Percentiles rank a stretch among this genome's conserved stretches.
Evolutionary conservation across 1,140 invertebrate species (phyloP).

Genomic region (Sminthurinus signatus): DNA sequence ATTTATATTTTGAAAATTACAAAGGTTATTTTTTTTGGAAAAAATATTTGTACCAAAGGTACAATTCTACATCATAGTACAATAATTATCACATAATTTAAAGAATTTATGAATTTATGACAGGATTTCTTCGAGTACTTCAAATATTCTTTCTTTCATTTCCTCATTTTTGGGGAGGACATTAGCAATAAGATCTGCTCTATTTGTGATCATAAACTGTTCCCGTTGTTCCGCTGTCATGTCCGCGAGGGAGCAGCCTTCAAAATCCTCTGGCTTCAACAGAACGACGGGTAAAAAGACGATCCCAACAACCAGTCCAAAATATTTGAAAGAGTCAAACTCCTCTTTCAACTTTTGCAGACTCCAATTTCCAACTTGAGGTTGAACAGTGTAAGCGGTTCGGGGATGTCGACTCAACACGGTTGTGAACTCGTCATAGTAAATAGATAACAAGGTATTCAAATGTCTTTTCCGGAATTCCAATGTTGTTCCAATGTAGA

Average conservation of each 20-base stretch:
- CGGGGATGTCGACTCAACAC: slow-evolving; percentile 15
- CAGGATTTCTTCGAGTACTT: neutral
- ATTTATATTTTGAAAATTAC: no score
- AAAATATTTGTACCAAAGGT: no score
- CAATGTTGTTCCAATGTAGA: slow-evolving; percentile 17
- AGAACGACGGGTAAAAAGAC: slow-evolving; percentile 25
- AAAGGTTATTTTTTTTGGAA: no score
- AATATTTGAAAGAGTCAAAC: slow-evolving; percentile 19
- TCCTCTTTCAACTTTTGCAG: slow-evolving; percentile 25
- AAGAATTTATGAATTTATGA: no score
- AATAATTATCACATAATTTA: no score
- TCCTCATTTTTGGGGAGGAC: neutral
- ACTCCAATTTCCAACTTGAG: slow-evolving; percentile 20
- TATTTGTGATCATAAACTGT: slow-evolving; percentile 7
- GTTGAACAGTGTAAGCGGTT: neutral
- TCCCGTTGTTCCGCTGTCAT: slow-evolving; percentile 22
- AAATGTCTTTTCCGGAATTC: slow-evolving; percentile 19
- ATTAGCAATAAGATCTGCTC: neutral
- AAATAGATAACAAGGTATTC: slow-evolving; percentile 8
- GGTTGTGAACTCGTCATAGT: slow-evolving; percentile 22
- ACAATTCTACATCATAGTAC: no score
- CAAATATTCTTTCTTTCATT: slow-evolving; percentile 6
- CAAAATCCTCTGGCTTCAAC: slow-evolving; percentile 19
- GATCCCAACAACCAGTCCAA: slow-evolving; percentile 25
- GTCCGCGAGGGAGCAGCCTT: slow-evolving; percentile 19